Evolutionary conservation across 2,797 vertebrate genomes (phyloP), one percentile per base, ranked within the genome.

Genomic region (Notolabrus celidotus): DNA sequence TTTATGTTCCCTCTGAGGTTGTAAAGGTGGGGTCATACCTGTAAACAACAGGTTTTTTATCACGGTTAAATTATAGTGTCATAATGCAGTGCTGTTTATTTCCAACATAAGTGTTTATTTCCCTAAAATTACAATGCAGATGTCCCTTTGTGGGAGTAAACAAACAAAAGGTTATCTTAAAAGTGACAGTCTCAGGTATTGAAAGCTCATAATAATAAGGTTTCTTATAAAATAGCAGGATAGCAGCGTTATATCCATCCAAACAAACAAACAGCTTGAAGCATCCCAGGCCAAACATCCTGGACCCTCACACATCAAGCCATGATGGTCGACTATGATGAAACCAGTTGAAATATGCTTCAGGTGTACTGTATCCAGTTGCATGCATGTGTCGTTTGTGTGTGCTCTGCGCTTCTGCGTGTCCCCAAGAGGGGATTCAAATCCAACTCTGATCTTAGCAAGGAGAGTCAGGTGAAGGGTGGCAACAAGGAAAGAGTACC

Each of bases 341-440:
- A 93, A 94, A 92, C 77, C 45, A 71, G 67, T 54, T 85, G 92
- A 91, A 93, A 93, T 83, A 77, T 33, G 82, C 88, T 92, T 76
- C 79, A 92, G 90, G 89, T 89, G 72, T 54, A 73, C 80, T 64
- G 49, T 56, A 73, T 86, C 69, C 69, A 67, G 45, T 74, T 85
- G 71, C 74, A 61, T 25, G 64, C 57, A 17, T 78, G 55, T 80
- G 79, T 77, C 69, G 53, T 82, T 78, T 84, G 73, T 74, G 47
- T 56, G 55, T 62, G 62, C 58, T 64, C 16, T 55, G 59, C 45
- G 66, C 52, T 68, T 69, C 47, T 14, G 17, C 7, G 33, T 62
- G 29, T 79, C 74, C 76, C 81, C 80, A 63, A 80, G 71, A 87
- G 49, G 79, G 77, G 71, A 85, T 88, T 88, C 85, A 84, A 83